Percentiles rank a stretch among this genome's conserved stretches.
These are phyloP conservation scores for Torymus tubicola DNA, from an alignment of 2,888 invertebrate genomes.

Conservation along the genomic window DNA sequence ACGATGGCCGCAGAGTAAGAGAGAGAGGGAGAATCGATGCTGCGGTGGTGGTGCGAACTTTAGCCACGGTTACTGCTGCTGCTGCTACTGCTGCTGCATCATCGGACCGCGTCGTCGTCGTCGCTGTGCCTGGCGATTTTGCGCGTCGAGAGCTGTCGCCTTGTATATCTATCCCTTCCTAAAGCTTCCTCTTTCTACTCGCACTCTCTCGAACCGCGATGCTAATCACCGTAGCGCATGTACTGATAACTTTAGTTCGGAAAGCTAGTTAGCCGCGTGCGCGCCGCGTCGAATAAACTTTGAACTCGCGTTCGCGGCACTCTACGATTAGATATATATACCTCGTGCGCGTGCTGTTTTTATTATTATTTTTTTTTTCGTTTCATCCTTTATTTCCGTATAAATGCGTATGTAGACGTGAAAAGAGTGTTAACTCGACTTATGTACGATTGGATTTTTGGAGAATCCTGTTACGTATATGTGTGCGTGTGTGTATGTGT, in stretches of 20 bases:
- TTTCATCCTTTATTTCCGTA: too few relatives aligned
- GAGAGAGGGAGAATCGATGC: not conserved
- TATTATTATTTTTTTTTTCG: too few relatives aligned
- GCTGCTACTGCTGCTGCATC: not conserved
- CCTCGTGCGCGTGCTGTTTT: too few relatives aligned
- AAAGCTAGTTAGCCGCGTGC: slow-evolving; percentile 52
- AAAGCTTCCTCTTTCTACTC: not conserved
- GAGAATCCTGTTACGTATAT: too few relatives aligned
- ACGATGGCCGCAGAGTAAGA: not conserved
- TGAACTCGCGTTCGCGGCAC: slow-evolving; percentile 12
- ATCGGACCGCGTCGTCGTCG: not conserved
- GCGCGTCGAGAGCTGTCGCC: too few relatives aligned
- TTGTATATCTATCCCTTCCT: too few relatives aligned
- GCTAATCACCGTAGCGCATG: slow-evolving; percentile 54
- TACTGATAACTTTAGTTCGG: slow-evolving; percentile 57
- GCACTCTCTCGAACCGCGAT: slow-evolving; percentile 51
- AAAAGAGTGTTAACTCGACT: too few relatives aligned
- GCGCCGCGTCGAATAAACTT: slow-evolving; percentile 23
- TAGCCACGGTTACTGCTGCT: too few relatives aligned
- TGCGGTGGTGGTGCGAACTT: slow-evolving; percentile 18
- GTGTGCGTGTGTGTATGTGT: too few relatives aligned
- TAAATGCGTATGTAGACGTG: too few relatives aligned
- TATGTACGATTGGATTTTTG: too few relatives aligned
- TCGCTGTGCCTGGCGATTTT: too few relatives aligned
- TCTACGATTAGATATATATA: slow-evolving; percentile 27